Base-by-base conservation (phyloP, 1,140 invertebrate genomes). In the Ooceraea biroi region DNA sequence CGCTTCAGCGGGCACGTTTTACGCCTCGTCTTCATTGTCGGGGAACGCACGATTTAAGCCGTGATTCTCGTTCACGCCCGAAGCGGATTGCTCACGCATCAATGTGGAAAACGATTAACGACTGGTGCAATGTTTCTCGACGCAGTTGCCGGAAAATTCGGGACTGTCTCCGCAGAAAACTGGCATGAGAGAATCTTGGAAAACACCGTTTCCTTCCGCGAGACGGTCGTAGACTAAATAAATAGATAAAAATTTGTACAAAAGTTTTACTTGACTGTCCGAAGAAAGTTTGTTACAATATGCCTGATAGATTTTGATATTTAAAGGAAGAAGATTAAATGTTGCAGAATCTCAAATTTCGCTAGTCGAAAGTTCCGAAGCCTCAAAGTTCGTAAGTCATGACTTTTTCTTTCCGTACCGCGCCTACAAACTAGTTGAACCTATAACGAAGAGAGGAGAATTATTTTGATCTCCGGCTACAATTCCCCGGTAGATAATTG, bases 1-100 rank as follows among this genome's bases (percentile, higher is more conserved):
- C 82, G 74, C 85, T 84, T 82, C 36, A 3, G 73, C 65, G 71
- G 58, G 76, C 84, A 88, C 74, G 77, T 87, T 85, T 87, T 85
- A 83, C 63, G 82, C 78, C 30, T 86, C 83, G 61, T 83, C 76
- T 74, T 90, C 80, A 72, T 85, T 85, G 55, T 83, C 71, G 46
- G 10, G 11, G 50, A 89, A 83, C 63, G 68, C 76, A 22, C 25
- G 14, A 71, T 76, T 77, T 68, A 11, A 82, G 50, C 19, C 17
- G 7, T 27, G 60, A 74, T 22, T 41, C 22, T 48, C 44, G 66
- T 44, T 19, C 1, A 17, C n/a, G n/a, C n/a, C n/a, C n/a, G n/a
- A n/a, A n/a, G n/a, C n/a, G n/a, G n/a, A n/a, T n/a, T n/a, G n/a
- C n/a, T n/a, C n/a, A n/a, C 25, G 27, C 22, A 44, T 72, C 19